These are phyloP conservation scores for Zosterops borbonicus DNA, from an alignment of 2,113 vertebrate species.

Conservation along the genomic window DNA sequence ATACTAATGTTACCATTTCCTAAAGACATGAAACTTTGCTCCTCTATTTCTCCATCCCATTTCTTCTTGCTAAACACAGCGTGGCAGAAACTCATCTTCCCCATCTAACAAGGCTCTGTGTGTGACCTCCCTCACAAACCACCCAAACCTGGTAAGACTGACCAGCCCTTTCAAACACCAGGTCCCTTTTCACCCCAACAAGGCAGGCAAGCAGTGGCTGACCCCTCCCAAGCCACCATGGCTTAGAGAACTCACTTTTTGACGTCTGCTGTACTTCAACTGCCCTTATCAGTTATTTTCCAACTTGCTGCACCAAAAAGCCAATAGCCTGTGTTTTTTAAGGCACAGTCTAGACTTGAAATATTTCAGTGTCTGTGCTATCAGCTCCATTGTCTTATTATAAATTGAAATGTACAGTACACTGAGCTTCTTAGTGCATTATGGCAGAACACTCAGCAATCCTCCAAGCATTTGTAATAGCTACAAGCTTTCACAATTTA, in stretches of 20 bases:
- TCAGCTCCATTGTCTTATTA: background rate
- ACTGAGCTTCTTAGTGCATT: constrained; percentile 17
- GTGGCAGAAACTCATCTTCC: background rate
- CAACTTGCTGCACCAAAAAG: constrained; percentile 1
- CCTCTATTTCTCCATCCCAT: background rate
- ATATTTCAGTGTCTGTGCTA: background rate
- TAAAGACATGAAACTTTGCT: background rate
- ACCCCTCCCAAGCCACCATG: fast-evolving
- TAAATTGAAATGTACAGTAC: constrained; percentile 11
- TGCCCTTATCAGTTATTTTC: constrained; percentile 8
- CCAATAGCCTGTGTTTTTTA: background rate
- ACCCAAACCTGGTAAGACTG: background rate
- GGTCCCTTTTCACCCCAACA: background rate
- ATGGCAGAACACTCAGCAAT: background rate
- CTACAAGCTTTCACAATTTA: constrained; percentile 28
- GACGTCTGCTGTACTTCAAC: background rate
- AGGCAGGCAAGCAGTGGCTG: background rate
- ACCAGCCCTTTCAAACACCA: background rate
- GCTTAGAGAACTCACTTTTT: background rate
- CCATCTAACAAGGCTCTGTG: fast-evolving
- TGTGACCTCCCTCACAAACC: background rate
- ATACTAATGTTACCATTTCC: background rate
- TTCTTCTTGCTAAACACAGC: background rate
- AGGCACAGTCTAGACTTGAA: constrained; percentile 27
- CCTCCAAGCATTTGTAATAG: constrained; percentile 10